phyloP scores from a whole-genome alignment of 2,888 invertebrate species.

The Troilus luridus region DNA sequence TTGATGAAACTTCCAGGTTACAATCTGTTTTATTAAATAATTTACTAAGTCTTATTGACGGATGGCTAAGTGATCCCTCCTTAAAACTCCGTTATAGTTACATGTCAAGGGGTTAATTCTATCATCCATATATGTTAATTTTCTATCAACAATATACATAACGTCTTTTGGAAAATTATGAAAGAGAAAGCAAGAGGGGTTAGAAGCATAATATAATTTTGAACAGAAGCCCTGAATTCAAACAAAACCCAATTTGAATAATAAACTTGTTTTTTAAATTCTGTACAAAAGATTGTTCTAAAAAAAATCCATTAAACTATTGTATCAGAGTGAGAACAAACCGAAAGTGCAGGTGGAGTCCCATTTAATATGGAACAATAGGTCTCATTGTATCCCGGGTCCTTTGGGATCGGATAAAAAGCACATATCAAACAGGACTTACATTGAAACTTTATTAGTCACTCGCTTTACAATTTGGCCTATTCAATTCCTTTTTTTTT shows the following conservation, averaged over 20 bases:
- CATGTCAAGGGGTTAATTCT: too few relatives aligned
- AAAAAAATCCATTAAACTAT: neutral
- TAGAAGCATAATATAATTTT: too few relatives aligned
- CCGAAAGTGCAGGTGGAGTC: neutral
- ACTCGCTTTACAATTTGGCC: neutral
- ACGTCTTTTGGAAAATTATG: too few relatives aligned
- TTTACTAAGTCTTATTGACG: too few relatives aligned
- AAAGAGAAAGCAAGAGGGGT: too few relatives aligned
- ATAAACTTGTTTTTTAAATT: neutral
- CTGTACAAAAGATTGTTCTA: neutral
- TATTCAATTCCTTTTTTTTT: neutral
- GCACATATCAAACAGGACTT: neutral
- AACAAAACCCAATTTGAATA: neutral
- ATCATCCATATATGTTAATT: too few relatives aligned
- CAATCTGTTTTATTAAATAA: too few relatives aligned
- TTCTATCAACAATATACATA: too few relatives aligned
- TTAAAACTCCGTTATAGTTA: too few relatives aligned
- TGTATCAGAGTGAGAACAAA: conserved; percentile 3
- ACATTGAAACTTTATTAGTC: conserved; percentile 3
- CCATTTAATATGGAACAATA: neutral
- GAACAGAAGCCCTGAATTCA: neutral
- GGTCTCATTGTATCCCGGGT: neutral
- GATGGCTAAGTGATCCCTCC: too few relatives aligned
- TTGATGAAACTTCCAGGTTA: too few relatives aligned
- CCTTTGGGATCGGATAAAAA: neutral